Evolutionary conservation across 1,140 invertebrate genomes (phyloP).

Genomic region (Platyura marginata): DNA sequence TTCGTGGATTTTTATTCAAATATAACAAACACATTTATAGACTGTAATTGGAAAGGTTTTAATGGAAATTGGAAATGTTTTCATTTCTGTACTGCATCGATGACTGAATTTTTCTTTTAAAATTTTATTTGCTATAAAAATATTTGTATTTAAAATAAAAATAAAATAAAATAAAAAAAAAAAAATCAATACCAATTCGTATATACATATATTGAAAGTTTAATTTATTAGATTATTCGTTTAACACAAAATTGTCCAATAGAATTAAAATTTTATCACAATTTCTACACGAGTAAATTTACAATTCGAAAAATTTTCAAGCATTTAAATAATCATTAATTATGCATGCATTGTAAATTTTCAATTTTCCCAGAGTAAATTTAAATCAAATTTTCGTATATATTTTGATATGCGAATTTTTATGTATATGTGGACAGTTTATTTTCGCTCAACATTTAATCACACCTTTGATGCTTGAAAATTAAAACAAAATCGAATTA

Average conservation of each 20-base stretch:
- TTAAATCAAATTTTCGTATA: slow-evolving; percentile 1
- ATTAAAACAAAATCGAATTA: background rate
- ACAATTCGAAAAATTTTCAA: background rate
- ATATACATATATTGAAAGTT: too few species aligned
- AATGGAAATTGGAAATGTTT: too few species aligned
- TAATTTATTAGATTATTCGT: background rate
- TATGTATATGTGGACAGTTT: background rate
- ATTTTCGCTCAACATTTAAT: background rate
- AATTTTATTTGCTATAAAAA: too few species aligned
- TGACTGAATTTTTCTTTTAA: too few species aligned
- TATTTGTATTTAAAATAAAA: too few species aligned
- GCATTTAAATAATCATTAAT: background rate
- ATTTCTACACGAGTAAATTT: background rate
- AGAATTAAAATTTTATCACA: background rate
- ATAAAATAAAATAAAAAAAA: too few species aligned
- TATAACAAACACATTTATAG: too few species aligned
- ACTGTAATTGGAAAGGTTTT: too few species aligned
- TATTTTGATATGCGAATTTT: background rate
- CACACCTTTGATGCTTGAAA: too few species aligned
- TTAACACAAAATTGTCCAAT: background rate
- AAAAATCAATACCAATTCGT: too few species aligned
- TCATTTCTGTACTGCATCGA: too few species aligned
- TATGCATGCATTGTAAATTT: slow-evolving; percentile 3
- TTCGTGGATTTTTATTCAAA: too few species aligned
- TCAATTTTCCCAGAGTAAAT: slow-evolving; percentile 1